A percentile compares a stretch with the other conserved stretches of the same genome.
Evolutionary conservation across 2,888 invertebrate species (phyloP).

Genomic region (Rotaria magnacalcarata): DNA sequence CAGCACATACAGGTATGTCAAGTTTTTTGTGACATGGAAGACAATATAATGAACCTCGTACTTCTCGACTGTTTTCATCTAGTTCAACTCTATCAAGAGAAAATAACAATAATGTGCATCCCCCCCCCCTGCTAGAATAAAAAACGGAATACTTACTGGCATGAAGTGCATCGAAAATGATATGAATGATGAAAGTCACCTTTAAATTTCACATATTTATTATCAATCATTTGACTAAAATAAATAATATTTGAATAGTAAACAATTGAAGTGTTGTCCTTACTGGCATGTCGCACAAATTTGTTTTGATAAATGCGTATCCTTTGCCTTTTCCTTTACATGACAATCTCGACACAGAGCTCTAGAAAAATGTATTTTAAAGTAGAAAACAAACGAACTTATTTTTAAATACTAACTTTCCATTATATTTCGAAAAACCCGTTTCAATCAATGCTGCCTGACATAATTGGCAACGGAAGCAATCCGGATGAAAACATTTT

Average conservation of each 20-base stretch:
- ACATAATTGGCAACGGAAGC: slow-evolving; percentile 93
- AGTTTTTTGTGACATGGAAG: slow-evolving; percentile 97
- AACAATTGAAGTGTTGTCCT: slow-evolving; percentile 59
- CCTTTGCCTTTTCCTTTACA: slow-evolving; percentile 70
- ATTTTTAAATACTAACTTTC: slow-evolving; percentile 59
- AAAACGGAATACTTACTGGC: slow-evolving; percentile 55
- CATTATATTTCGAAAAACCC: slow-evolving; percentile 77
- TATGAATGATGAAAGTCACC: slow-evolving; percentile 98
- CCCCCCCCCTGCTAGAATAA: background rate
- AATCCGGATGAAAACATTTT: slow-evolving; percentile 94
- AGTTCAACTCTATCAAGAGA: slow-evolving; percentile 70
- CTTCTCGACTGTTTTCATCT: slow-evolving; percentile 90
- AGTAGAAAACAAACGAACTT: no score
- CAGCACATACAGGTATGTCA: slow-evolving; percentile 99
- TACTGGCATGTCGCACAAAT: slow-evolving; percentile 57
- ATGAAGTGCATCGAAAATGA: slow-evolving; percentile 86
- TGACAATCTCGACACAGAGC: slow-evolving; percentile 91
- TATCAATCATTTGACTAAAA: slow-evolving; percentile 53
- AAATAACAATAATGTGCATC: background rate
- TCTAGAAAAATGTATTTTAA: slow-evolving; percentile 61
- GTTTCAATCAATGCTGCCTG: slow-evolving; percentile 83
- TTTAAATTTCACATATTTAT: slow-evolving; percentile 62
- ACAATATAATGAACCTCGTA: slow-evolving; percentile 90
- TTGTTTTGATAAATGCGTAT: background rate
- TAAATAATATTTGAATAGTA: background rate